Evolutionary conservation across 1,140 invertebrate genomes (phyloP), one percentile per base, ranked within the genome.

Genomic region (Archivesica marissinica): DNA sequence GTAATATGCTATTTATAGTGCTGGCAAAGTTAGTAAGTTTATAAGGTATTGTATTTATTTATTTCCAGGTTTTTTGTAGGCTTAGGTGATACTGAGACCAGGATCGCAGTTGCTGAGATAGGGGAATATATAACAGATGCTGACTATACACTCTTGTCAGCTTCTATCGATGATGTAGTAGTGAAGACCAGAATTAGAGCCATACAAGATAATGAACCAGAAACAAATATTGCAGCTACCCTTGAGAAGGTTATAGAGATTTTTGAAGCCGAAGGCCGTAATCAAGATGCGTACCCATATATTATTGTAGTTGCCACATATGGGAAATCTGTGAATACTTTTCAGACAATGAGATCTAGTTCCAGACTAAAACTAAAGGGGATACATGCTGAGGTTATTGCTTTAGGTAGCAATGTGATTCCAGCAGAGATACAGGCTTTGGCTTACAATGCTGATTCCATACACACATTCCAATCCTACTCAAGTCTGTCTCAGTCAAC

Each of bases 51-150:
- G n/a, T n/a, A n/a, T n/a, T n/a, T n/a, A n/a, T n/a, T 59, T 17
- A 59, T 28, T 11, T 28, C 11, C 28, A 64, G 59, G 30, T 64
- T 64, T 64, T 33, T 13, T 13, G 59, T 64, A 0, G 33, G 52
- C 4, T 23, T 76, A 0, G 1, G 44, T 72, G 41, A 44, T 11
- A 33, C 20, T n/a, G 33, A 76, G 52, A 76, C 74, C 17, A 13
- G 50, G 35, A 56, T 76, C 28, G 52, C 47, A 52, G 47, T 76
- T 33, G 52, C 38, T 15, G 41, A 56, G n/a, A 76, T 76, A 9
- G 74, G 47, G 3, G 74, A 76, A 9, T 15, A 0, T 7, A 1
- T 25, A 28, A 23, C 20, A 30, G 25, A 23, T 50, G 44, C 9
- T 4, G 44, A 41, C 39, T 50, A 15, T 41, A 38, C 25, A 13